phyloP scores from a whole-genome alignment of 2,888 invertebrate species.

The Limnephilus rhombicus region DNA sequence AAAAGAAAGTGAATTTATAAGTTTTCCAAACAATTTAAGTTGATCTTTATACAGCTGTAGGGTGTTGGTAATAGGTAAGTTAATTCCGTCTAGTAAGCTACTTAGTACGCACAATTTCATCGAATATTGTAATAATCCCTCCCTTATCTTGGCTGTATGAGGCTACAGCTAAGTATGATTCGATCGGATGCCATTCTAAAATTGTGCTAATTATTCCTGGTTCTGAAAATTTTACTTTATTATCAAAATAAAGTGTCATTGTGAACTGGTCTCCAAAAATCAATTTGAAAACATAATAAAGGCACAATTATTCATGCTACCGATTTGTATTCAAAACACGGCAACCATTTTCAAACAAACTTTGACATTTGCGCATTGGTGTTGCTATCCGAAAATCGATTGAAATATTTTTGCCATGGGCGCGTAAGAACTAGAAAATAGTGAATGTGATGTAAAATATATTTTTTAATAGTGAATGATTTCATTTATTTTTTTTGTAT shows the following conservation, averaged over 20 bases:
- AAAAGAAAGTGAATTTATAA: background rate
- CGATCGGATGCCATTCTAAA: constrained; percentile 89
- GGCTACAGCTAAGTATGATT: constrained; percentile 90
- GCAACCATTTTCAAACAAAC: constrained; percentile 56
- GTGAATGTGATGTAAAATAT: background rate
- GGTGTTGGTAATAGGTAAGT: background rate
- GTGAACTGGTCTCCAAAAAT: background rate
- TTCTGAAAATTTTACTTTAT: constrained; percentile 87
- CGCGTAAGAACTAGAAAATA: background rate
- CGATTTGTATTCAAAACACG: constrained; percentile 38
- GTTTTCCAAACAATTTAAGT: background rate
- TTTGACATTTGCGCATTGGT: constrained; percentile 29
- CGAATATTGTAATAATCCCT: constrained; percentile 91
- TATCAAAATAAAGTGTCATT: constrained; percentile 92
- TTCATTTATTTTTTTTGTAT: too few relatives aligned
- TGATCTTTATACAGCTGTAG: background rate
- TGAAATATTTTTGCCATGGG: background rate
- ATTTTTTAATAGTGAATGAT: too few relatives aligned
- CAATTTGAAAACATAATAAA: background rate
- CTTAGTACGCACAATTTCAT: constrained; percentile 85
- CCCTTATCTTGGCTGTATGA: constrained; percentile 93
- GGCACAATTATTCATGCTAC: background rate
- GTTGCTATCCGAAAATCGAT: constrained; percentile 17
- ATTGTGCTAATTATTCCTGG: constrained; percentile 88
- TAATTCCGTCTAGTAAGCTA: background rate